Base-by-base conservation (phyloP, 2,888 invertebrate genomes). In the Microctonus brassicae region DNA sequence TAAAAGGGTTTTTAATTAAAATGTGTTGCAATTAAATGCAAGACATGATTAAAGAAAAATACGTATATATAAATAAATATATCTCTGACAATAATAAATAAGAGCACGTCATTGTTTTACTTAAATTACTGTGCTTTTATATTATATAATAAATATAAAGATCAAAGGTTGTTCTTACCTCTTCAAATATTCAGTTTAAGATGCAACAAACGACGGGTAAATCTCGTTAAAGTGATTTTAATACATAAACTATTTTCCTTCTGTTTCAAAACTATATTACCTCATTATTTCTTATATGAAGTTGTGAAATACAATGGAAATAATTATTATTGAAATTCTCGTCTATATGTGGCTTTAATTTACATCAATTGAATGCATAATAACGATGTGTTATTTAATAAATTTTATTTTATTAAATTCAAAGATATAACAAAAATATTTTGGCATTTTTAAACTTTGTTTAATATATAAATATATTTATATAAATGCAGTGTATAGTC, bases 151-250 rank as follows among this genome's bases (percentile, higher is more conserved):
- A 17, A 66, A 57, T 42, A 20, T 39, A 36, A 22, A 13, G 3
- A 57, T 42, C 29, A 42, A 57, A 57, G 57, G 39, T 57, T 17
- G 20, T 24, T 20, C 13, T 26, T 39, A 7, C n/a, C 24, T 17
- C 57, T 7, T 29, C 55, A 52, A 64, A 57, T 26, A 57, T 36
- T 66, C 17, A 10, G 4, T 52, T 66, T 17, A 39, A 39, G 24
- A 39, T 36, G 55, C 29, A 65, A 65, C 57, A 52, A 58, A 61
- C n/a, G 33, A 47, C 9, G 17, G n/a, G 11, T 22, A 55, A 11
- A 66, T 66, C 57, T 39, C 66, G 66, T 57, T 66, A 66, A 33
- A 39, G 57, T 36, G 11, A 34, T 57, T 66, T 66, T 55, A 57
- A 66, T 20, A 39, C 17, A 55, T 22, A 57, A 55, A 57, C 17